These are phyloP conservation scores for Tachysurus vachellii DNA, from an alignment of 2,113 vertebrate species.

Conservation along the genomic window DNA sequence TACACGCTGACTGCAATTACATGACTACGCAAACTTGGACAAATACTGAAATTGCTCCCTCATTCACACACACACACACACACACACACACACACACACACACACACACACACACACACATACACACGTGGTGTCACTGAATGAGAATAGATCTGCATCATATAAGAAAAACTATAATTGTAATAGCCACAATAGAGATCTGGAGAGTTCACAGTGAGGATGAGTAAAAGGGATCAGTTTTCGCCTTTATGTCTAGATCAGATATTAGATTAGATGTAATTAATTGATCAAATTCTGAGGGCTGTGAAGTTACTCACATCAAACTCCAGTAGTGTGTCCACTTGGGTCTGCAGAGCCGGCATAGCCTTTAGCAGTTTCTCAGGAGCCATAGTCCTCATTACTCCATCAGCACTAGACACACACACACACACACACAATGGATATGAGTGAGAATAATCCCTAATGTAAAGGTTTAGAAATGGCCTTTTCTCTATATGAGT, in stretches of 20 bases:
- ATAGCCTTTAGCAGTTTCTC: constrained; percentile 98
- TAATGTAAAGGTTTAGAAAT: not conserved
- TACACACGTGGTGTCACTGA: not conserved
- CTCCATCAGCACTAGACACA: constrained; percentile 87
- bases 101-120: not conserved
- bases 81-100: not conserved
- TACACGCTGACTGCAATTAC: not conserved
- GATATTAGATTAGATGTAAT: not conserved
- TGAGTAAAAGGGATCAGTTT: not conserved
- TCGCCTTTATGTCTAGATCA: not conserved
- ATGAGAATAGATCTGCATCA: not conserved
- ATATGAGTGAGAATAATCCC: not conserved
- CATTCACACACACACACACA: not conserved
- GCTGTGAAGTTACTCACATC: constrained; percentile 78
- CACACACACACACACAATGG: constrained; percentile 25
- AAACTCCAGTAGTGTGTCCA: constrained; percentile 96
- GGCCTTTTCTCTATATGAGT: not conserved
- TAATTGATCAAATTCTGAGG: not conserved
- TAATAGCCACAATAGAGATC: not conserved
- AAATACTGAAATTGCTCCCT: not conserved
- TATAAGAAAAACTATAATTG: not conserved
- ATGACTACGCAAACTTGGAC: not conserved
- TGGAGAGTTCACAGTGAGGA: not conserved
- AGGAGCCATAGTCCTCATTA: constrained; percentile 96
- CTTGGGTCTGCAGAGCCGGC: constrained; percentile 94